Evolutionary conservation across 2,113 vertebrate species (phyloP), one percentile per base, ranked within the genome.

Genomic region (Macheiramphus alcinus): DNA sequence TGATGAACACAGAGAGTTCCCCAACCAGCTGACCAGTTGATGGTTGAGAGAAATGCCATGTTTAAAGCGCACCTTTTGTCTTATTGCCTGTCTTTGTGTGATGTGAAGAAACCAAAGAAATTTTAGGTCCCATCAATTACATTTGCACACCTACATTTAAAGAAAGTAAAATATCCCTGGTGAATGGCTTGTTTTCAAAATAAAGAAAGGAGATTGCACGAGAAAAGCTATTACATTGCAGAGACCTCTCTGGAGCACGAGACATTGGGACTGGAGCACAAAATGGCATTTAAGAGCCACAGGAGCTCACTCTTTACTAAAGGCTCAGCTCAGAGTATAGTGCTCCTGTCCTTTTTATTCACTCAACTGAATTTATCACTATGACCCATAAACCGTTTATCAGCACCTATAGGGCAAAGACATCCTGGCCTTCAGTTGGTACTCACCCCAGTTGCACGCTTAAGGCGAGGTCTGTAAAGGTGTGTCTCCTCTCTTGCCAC

Each of bases 1-100:
- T 94, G 90, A 80, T 88, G 93, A 94, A 58, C 55, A 75, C 70
- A 83, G 55, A 1, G 2, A 90, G 83, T 68, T 95, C 88, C n/a
- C 53, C 52, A 63, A 63, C 32, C 61, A 92, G 36, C 62, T 93
- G 66, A 93, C 74, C 90, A 88, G 34, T 7, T 80, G 83, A 93
- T 53, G 56, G 31, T 61, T 85, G 70, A 87, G 53, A 89, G n/a
- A 96, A 94, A 85, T 53, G 34, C 38, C 36, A 18, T 65, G 21
- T 74, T 86, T 92, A 56, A 88, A 71, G 18, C 6, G 2, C 22
- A 32, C 11, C 17, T 93, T 84, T 81, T 68, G 36, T 61, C 45
- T 80, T 55, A 18, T 15, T 67, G 48, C 38, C n/a, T 65, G n/a
- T 56, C 71, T 90, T 70, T 63, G 23, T 47, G 19, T 2, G 3